phyloP scores from a whole-genome alignment of 2,888 invertebrate species.

The Lagria hirta region DNA sequence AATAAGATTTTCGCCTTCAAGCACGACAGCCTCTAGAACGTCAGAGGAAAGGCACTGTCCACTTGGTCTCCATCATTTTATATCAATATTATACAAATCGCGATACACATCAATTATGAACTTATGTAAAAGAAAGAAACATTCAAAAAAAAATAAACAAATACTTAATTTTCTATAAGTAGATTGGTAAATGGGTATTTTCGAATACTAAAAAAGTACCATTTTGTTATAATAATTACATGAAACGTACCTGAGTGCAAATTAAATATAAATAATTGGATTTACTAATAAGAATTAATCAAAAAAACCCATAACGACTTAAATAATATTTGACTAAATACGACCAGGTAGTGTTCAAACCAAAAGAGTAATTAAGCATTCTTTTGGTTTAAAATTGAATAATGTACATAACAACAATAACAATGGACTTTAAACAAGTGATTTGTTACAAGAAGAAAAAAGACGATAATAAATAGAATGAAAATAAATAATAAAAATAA shows the following conservation, averaged over 20 bases:
- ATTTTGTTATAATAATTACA: constrained; percentile 30
- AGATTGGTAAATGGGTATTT: too few species aligned
- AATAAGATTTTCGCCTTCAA: constrained; percentile 39
- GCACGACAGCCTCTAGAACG: constrained; percentile 35
- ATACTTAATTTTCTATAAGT: constrained; percentile 17
- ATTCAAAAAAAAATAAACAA: constrained; percentile 16
- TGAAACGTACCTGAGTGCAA: constrained; percentile 40
- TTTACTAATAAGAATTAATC: constrained; percentile 24
- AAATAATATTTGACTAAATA: constrained; percentile 27
- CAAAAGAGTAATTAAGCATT: constrained; percentile 15
- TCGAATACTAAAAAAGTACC: constrained; percentile 37
- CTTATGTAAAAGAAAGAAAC: constrained; percentile 17
- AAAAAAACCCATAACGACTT: constrained; percentile 15
- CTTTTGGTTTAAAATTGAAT: constrained; percentile 12
- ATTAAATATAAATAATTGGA: constrained; percentile 30
- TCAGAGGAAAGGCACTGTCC: constrained; percentile 42
- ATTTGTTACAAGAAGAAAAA: constrained; percentile 14
- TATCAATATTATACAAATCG: constrained; percentile 27
- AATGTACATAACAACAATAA: constrained; percentile 23
- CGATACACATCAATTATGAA: constrained; percentile 11
- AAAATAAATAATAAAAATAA: constrained; percentile 22
- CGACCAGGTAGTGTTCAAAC: constrained; percentile 23
- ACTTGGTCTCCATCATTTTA: constrained; percentile 41
- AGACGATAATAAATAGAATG: constrained; percentile 19
- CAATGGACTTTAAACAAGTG: constrained; percentile 19